A percentile compares a stretch with the other conserved stretches of the same genome.
These are phyloP conservation scores for Drosophila willistoni DNA, from an alignment of 1,140 invertebrate genomes.

Conservation along the genomic window DNA sequence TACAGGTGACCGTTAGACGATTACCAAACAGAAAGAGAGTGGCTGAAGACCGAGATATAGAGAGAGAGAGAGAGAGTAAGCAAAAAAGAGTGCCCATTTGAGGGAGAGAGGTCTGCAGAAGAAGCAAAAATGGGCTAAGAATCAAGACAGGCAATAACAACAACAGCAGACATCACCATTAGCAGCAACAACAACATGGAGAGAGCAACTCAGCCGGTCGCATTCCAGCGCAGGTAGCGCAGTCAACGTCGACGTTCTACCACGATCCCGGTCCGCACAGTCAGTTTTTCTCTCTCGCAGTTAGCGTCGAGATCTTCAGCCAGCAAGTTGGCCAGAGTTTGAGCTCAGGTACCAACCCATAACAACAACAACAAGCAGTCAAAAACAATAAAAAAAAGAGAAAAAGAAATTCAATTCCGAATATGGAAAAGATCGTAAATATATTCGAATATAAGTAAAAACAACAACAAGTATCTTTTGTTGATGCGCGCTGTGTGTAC, in stretches of 20 bases:
- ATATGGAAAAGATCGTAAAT: constrained; percentile 23
- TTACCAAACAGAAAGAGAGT: neutral
- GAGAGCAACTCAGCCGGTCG: constrained; percentile 36
- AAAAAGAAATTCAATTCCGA: constrained; percentile 14
- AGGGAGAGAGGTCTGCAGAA: neutral
- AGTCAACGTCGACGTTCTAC: constrained; percentile 39
- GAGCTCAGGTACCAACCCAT: neutral
- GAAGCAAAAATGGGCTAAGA: constrained; percentile 62
- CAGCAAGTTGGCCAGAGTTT: constrained; percentile 37
- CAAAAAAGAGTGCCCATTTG: constrained; percentile 3
- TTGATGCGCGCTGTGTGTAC: constrained; percentile 1
- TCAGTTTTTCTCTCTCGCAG: constrained; percentile 28
- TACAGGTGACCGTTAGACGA: neutral
- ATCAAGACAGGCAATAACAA: constrained; percentile 42
- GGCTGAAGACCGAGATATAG: neutral
- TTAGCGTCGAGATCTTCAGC: constrained; percentile 63
- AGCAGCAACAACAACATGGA: constrained; percentile 3
- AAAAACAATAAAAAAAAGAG: neutral
- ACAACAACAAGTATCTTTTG: constrained; percentile 2
- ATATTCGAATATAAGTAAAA: constrained; percentile 32
- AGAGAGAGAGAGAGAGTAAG: constrained; percentile 16
- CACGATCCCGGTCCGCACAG: constrained; percentile 1
- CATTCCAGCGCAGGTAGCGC: constrained; percentile 49
- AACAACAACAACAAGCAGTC: too few species aligned
- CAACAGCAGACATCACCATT: neutral